Conservation (phyloP, 1,140 invertebrate genomes). For the Periplaneta americana region DNA sequence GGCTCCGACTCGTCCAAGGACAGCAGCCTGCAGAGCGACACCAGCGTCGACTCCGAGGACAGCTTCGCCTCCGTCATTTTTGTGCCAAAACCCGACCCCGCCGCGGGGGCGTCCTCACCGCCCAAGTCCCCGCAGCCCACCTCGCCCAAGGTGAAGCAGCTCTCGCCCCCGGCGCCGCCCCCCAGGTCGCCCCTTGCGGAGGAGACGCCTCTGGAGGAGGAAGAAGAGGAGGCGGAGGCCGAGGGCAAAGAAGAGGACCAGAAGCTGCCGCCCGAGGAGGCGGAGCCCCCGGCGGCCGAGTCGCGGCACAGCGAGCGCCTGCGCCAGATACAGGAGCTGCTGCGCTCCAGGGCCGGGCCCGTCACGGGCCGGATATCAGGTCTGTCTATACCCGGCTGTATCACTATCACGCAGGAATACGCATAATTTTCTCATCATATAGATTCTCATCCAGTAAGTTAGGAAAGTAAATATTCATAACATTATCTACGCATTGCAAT, state of each 20-base stretch:
- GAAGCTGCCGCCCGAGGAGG: not conserved
- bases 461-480: too few relatives aligned
- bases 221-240: not conserved
- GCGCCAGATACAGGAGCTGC: conserved; percentile 60
- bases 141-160: conserved; percentile 40
- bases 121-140: conserved; percentile 45
- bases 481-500: too few relatives aligned
- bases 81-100: conserved; percentile 59
- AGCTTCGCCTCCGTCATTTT: conserved; percentile 88
- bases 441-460: too few relatives aligned
- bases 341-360: conserved; percentile 26
- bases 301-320: conserved; percentile 37
- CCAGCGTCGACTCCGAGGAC: conserved; percentile 88
- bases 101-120: conserved; percentile 23
- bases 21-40: conserved; percentile 86
- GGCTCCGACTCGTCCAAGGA: conserved; percentile 89
- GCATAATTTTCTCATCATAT: too few relatives aligned
- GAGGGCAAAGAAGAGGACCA: conserved; percentile 21
- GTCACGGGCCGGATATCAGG: not conserved
- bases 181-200: not conserved
- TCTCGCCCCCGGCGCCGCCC: not conserved
- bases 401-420: too few relatives aligned
- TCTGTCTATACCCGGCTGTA: too few relatives aligned
- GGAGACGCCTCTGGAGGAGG: not conserved
- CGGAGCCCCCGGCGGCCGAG: not conserved